Evolutionary conservation across 2,113 vertebrate genomes (phyloP).

Genomic region (Aegotheles bennettii): DNA sequence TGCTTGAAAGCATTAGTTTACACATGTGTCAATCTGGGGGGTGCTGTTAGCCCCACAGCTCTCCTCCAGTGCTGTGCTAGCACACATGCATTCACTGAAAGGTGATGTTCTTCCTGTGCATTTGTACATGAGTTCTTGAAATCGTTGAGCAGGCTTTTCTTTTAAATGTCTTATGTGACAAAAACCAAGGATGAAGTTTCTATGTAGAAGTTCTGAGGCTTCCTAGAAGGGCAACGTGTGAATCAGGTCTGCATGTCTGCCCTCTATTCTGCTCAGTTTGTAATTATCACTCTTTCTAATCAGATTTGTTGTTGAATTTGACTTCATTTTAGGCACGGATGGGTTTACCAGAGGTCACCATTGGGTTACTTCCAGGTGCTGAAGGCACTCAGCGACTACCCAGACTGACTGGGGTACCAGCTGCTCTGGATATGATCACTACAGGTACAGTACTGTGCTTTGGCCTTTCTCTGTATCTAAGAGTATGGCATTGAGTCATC

Average conservation of each 20-base stretch:
- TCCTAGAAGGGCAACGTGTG: background rate
- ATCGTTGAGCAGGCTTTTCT: background rate
- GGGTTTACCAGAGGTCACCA: slow-evolving; percentile 87
- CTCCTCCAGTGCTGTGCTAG: background rate
- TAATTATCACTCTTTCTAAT: background rate
- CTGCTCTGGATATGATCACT: slow-evolving; percentile 87
- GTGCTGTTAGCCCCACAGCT: background rate
- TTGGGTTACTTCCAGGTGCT: slow-evolving; percentile 88
- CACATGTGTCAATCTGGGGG: accelerated
- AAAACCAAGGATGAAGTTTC: background rate
- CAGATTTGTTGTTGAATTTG: background rate
- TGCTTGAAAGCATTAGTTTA: background rate
- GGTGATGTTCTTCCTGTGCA: background rate
- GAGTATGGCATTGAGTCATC: background rate
- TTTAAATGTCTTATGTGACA: background rate
- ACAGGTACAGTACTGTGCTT: slow-evolving; percentile 75
- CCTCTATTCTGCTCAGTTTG: background rate
- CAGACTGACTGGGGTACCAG: slow-evolving; percentile 85
- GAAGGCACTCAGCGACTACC: slow-evolving; percentile 89
- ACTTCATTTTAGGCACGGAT: slow-evolving; percentile 74
- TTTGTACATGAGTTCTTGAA: background rate
- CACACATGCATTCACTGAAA: background rate
- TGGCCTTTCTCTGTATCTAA: background rate
- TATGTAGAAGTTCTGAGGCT: background rate
- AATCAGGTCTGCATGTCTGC: background rate